Evolutionary conservation across 2,888 invertebrate genomes (phyloP), one percentile per base, ranked within the genome.

Genomic region (Rhaphigaster nebulosa): DNA sequence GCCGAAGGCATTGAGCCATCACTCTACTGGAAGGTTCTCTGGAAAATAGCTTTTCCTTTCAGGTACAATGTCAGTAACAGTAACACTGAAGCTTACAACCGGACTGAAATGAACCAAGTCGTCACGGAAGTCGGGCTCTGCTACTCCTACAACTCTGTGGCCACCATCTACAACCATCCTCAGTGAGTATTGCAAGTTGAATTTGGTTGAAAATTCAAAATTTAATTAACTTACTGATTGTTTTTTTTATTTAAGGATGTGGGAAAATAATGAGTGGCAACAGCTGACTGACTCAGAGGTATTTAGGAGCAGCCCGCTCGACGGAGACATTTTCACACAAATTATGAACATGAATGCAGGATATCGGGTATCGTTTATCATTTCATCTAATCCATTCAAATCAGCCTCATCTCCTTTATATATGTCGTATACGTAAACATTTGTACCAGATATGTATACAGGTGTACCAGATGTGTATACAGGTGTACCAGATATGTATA

Each of bases 291-390:
- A 20, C 26, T 34, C 80, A 2, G 90, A 56, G 10, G 12, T 92
- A 0, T 94, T 96, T 84, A 95, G 94, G 65, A 95, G 96, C 0
- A 96, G 96, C 94, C 96, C 96, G 0, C 93, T 96, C 18, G 96
- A 96, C 93, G 96, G 97, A 0, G 96, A 96, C 94, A 96, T 96
- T n/a, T 96, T 96, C 93, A 96, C 96, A 0, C 96, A 96, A 93
- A 94, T 96, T n/a, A 95, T 96, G 91, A 96, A 96, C 92, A 94
- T 96, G 92, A 95, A 96, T 0, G 95, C 95, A 0, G 94, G 95
- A 20, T 96, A 96, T 93, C 94, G 95, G 93, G 96, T 96, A 93
- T 20, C 0, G 3, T 76, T 76, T 34, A 18, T 29, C 1, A 29
- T 29, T 65, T 29, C 29, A 13, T 15, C 29, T 26, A 45, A 45